A percentile compares a stretch with the other conserved stretches of the same genome.
Evolutionary conservation across 2,888 invertebrate species (phyloP).

Genomic region (Scaptomyza caliginosa): DNA sequence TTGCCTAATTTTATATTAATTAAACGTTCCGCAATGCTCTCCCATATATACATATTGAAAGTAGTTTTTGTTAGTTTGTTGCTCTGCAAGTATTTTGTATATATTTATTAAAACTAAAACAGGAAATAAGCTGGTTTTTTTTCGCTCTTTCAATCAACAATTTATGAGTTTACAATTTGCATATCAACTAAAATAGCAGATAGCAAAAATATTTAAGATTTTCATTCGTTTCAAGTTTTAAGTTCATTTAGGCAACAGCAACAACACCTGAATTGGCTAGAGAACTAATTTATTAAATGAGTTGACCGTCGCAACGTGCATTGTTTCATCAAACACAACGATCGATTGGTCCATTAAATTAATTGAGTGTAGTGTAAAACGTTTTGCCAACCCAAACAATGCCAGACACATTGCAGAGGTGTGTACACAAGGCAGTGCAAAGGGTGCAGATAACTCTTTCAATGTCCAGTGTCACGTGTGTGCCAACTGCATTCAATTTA

Average conservation of each 20-base stretch:
- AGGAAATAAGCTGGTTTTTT: constrained; percentile 24
- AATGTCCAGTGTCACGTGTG: constrained; percentile 63
- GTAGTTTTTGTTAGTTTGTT: constrained; percentile 13
- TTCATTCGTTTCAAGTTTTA: neutral
- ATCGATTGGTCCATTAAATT: constrained; percentile 76
- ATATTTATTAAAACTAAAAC: constrained; percentile 29
- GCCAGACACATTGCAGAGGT: constrained; percentile 23
- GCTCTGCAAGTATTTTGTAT: constrained; percentile 37
- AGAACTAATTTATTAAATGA: constrained; percentile 45
- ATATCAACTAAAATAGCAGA: constrained; percentile 25
- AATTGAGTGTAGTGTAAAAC: constrained; percentile 71
- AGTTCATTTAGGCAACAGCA: neutral
- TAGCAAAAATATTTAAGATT: neutral
- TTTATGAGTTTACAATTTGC: constrained; percentile 48
- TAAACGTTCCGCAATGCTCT: constrained; percentile 37
- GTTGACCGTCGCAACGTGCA: constrained; percentile 21
- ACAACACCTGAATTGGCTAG: constrained; percentile 31
- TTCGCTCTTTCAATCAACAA: constrained; percentile 12
- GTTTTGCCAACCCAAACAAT: constrained; percentile 51
- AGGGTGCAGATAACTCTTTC: constrained; percentile 7
- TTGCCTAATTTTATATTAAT: constrained; percentile 63
- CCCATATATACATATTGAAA: no score
- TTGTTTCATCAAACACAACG: constrained; percentile 49
- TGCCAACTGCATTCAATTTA: constrained; percentile 53
- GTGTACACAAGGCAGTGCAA: neutral